Percentiles rank a stretch among this genome's conserved stretches.
Conservation (phyloP, 2,113 vertebrate genomes). For the Cardinalis cardinalis region DNA sequence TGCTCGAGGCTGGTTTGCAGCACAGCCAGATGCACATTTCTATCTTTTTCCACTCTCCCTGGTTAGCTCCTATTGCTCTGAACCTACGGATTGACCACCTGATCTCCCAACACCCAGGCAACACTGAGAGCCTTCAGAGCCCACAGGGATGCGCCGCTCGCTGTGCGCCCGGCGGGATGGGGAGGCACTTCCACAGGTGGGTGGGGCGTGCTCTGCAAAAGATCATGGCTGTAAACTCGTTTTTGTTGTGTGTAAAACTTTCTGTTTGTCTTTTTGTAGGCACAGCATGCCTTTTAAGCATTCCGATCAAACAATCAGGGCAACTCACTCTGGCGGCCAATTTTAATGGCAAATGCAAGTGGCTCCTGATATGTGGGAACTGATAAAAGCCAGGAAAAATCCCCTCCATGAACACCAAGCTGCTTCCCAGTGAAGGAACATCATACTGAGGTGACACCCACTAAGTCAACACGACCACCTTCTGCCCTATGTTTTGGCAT, state of each 20-base stretch:
- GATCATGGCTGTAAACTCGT: background rate
- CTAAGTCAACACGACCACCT: background rate
- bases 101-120: background rate
- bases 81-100: background rate
- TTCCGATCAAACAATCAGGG: background rate
- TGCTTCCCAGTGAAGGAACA: background rate
- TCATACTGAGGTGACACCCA: background rate
- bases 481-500: background rate
- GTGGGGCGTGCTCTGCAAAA: background rate
- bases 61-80: background rate
- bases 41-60: background rate
- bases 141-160: accelerated
- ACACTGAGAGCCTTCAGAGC: background rate
- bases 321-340: background rate
- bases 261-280: background rate
- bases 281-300: background rate
- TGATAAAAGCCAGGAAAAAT: background rate
- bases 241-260: background rate
- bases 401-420: accelerated
- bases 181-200: background rate
- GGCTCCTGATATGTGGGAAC: background rate
- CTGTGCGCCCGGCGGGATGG: accelerated
- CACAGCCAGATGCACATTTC: background rate
- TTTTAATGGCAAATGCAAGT: background rate
- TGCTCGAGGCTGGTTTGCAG: background rate